Percentiles rank a stretch among this genome's conserved stretches.
These are phyloP conservation scores for Microplitis deprimator DNA, from an alignment of 2,888 invertebrate species.

Conservation along the genomic window DNA sequence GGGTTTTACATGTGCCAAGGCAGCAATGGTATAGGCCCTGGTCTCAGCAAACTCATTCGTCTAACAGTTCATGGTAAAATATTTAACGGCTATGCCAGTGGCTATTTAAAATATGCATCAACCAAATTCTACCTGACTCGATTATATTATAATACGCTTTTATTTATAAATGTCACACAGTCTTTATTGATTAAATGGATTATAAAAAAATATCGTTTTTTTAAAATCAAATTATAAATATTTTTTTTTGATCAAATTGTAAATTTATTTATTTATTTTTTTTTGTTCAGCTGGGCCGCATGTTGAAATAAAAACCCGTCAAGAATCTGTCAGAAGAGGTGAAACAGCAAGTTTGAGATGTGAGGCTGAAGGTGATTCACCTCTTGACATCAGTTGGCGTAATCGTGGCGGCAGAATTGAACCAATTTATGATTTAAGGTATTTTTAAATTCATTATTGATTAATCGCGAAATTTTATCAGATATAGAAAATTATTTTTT, in stretches of 20 bases:
- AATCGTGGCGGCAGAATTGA: constrained; percentile 72
- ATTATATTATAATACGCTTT: neutral
- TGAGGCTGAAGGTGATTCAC: constrained; percentile 74
- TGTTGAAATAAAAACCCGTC: constrained; percentile 72
- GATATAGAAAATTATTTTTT: too few relatives aligned
- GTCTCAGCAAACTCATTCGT: constrained; percentile 76
- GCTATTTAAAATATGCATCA: constrained; percentile 35
- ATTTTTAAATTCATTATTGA: neutral
- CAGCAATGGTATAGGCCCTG: constrained; percentile 76
- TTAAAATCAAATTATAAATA: too few relatives aligned
- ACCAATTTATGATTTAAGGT: constrained; percentile 73
- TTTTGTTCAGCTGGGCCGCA: constrained; percentile 72
- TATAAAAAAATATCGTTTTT: neutral
- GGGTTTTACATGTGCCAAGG: constrained; percentile 76
- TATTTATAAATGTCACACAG: neutral
- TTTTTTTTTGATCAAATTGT: neutral
- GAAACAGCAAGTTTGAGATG: constrained; percentile 73
- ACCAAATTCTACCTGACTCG: constrained; percentile 26
- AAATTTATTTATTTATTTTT: constrained; percentile 15
- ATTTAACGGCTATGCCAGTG: constrained; percentile 46
- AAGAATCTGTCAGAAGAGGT: constrained; percentile 73
- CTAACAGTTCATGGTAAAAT: constrained; percentile 76
- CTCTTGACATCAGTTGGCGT: constrained; percentile 74
- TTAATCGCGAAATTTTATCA: too few relatives aligned
- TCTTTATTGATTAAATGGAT: neutral